These are phyloP conservation scores for Nebria brevicollis DNA, from an alignment of 2,888 invertebrate species.

Conservation along the genomic window DNA sequence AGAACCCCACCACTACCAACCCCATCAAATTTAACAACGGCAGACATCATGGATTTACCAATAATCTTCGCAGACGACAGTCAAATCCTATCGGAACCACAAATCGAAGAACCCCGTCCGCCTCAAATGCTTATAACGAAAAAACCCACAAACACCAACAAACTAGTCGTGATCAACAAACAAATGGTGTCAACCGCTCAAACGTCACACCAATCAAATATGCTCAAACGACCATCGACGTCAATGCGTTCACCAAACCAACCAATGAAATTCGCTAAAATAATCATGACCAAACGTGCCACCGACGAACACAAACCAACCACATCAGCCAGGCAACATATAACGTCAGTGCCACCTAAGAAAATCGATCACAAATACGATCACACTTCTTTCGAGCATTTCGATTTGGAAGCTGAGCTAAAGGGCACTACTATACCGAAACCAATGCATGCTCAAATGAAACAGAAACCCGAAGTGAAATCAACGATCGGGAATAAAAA, in stretches of 20 bases:
- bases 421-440: conserved; percentile 53
- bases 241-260: conserved; percentile 46
- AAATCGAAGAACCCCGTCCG: conserved; percentile 39
- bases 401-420: conserved; percentile 60
- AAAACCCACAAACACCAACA: conserved; percentile 41
- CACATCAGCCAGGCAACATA: conserved; percentile 54
- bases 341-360: conserved; percentile 41
- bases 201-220: conserved; percentile 19
- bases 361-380: conserved; percentile 24
- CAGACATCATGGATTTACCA: conserved; percentile 73
- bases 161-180: conserved; percentile 53
- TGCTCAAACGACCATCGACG: conserved; percentile 46
- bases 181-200: conserved; percentile 38
- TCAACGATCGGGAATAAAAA: conserved; percentile 26
- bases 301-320: conserved; percentile 49
- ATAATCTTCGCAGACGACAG: conserved; percentile 73
- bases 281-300: conserved; percentile 64
- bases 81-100: conserved; percentile 47
- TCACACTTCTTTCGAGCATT: conserved; percentile 50
- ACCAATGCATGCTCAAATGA: conserved; percentile 45
- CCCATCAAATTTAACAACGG: conserved; percentile 64
- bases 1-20: conserved; percentile 54
- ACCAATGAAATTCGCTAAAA: conserved; percentile 64
- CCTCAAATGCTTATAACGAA: conserved; percentile 37
- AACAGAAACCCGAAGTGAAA: conserved; percentile 48